phyloP scores from a whole-genome alignment of 2,797 vertebrate genomes.

The Heliangelus exortis region DNA sequence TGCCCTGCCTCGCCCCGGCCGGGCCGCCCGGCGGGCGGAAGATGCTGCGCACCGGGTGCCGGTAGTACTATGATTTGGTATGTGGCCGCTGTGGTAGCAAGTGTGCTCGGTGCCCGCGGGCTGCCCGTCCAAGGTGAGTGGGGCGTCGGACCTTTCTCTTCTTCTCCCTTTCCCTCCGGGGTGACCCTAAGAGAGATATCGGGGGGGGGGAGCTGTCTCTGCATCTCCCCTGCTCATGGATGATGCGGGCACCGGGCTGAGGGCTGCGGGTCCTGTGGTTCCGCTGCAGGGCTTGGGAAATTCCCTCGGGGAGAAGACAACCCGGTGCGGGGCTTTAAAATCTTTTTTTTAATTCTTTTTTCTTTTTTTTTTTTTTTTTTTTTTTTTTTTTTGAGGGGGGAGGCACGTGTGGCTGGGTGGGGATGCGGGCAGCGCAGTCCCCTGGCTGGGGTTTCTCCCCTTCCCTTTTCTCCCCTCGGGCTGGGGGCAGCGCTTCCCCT shows the following conservation, averaged over 20 bases:
- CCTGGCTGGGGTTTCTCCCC: no score
- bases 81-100: slow-evolving; percentile 99
- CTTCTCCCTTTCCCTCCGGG: background rate
- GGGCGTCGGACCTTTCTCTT: background rate
- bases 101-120: slow-evolving; percentile 94
- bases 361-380: background rate
- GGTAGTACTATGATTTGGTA: slow-evolving; percentile 98
- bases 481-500: background rate
- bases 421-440: no score
- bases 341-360: no score
- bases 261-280: no score
- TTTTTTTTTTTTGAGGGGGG: no score
- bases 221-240: no score
- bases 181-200: no score
- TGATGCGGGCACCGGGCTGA: no score
- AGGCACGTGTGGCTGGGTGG: background rate
- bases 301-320: background rate
- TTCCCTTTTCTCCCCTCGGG: background rate
- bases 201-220: background rate
- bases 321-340: background rate
- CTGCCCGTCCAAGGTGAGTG: slow-evolving; percentile 98
- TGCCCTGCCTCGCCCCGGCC: slow-evolving; percentile 72
- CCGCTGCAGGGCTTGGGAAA: background rate
- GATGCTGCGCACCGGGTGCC: slow-evolving; percentile 87
- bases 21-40: slow-evolving; percentile 76